Conservation (phyloP, 1,140 invertebrate species). For the Zelostemma sp. region DNA sequence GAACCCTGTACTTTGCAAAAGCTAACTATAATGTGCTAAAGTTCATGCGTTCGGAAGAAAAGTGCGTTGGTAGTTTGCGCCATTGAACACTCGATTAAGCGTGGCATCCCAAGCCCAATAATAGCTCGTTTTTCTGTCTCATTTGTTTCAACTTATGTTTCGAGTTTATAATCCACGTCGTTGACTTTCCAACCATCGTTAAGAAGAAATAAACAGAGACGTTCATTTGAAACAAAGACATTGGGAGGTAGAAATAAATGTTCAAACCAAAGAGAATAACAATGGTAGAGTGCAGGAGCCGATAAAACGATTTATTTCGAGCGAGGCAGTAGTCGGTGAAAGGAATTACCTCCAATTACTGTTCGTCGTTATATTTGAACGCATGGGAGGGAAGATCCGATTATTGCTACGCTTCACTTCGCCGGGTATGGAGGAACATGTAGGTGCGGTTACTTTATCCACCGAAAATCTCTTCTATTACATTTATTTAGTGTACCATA, state of each 20-base stretch:
- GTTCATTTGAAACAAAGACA: too few relatives aligned
- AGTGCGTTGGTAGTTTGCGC: too few relatives aligned
- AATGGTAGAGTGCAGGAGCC: background rate
- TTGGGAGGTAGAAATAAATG: background rate
- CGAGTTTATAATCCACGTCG: background rate
- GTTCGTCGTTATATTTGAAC: conserved; percentile 10
- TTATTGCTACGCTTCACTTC: conserved; percentile 9
- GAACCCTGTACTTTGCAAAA: background rate
- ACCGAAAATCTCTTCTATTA: conserved; percentile 6
- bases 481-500: conserved; percentile 5
- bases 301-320: conserved; percentile 11
- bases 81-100: too few relatives aligned
- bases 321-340: conserved; percentile 5
- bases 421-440: conserved; percentile 2
- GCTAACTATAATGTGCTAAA: background rate
- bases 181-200: too few relatives aligned
- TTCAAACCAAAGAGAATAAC: background rate
- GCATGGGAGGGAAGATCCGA: conserved; percentile 8
- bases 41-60: background rate
- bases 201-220: too few relatives aligned
- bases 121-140: too few relatives aligned
- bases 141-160: too few relatives aligned
- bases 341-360: conserved; percentile 15
- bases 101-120: too few relatives aligned
- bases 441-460: conserved; percentile 9